Base-by-base conservation (phyloP, 2,888 invertebrate genomes). In the Eristalis tenax region DNA sequence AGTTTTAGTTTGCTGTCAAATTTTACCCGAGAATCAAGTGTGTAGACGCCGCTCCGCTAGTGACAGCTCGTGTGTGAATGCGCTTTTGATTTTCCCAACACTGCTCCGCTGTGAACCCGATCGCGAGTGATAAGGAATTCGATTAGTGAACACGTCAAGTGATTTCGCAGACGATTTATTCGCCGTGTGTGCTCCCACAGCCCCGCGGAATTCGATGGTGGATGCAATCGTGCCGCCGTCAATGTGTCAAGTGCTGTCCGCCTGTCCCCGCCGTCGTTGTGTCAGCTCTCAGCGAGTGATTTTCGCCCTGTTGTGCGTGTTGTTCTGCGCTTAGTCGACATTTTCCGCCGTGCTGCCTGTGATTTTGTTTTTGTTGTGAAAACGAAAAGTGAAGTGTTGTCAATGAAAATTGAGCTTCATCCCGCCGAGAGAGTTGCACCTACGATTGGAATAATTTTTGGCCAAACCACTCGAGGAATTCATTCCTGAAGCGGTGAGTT, bases 1-100 rank as follows among this genome's bases (percentile, higher is more conserved):
- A 22, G 73, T 15, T 79, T 82, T 57, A 86, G 86, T 86, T 71
- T 66, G 78, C 82, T 86, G 86, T 86, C 86, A 86, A 75, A 71
- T 86, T 86, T 82, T 82, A 86, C 43, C 78, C 82, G 86, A 75
- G 38, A 23, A 63, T 10, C n/a, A 50, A 32, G 64, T 70, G 11
- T 3, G 22, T 57, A 74, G 18, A 59, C 57, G 59, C 68, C 77
- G 73, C 65, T 69, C 57, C 22, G 59, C 57, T 65, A 70, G 66
- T 75, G 75, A 82, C 78, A 78, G 73, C 32, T 71, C 82, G 63
- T 70, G 13, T 68, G 59, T 74, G 65, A 65, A 26, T 71, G 71
- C 71, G 71, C 32, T 66, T 40, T 28, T 69, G 66, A 32, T 66
- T 65, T 65, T 38, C 28, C 61, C 32, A 28, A 13, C 10, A 82